Base-by-base conservation (phyloP, 1,140 invertebrate species). In the Matsumurasca onukii region DNA sequence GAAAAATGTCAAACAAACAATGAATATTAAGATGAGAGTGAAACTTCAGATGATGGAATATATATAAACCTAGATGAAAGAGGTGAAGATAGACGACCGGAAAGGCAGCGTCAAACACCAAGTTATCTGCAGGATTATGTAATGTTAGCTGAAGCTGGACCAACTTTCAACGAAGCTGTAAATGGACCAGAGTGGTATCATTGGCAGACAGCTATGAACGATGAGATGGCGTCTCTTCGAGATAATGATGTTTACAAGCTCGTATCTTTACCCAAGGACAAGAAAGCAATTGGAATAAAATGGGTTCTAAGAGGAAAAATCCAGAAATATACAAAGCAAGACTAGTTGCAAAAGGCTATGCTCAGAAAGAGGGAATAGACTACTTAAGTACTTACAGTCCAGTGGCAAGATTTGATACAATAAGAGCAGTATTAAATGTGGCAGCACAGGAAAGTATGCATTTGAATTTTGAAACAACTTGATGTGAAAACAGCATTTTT, bases 331-430 rank as follows among this genome's bases (percentile, higher is more conserved):
- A 73, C 25, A 78, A 80, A 67, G 81, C 81, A 1, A 71, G 78
- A 57, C 72, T 82, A 34, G 77, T 82, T 0, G 76, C 78, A 13
- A 75, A 77, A 67, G 78, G 80, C 2, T 80, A 69, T 70, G 27
- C 66, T 17, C 80, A 80, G 71, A 64, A 69, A 55, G n/a, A 71
- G 51, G 79, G 72, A 0, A 64, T 82, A 22, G 80, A 82, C 66
- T 82, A 80, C 72, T 9, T 73, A 27, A 79, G 82, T 72, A 82
- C 75, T 29, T 82, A 78, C 72, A 75, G 76, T 59, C 77, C 80
- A 22, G 80, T 82, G 12, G 73, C 72, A 0, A 71, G 75, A 59
- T 76, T 73, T 67, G 76, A 76, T 31, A 74, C 79, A 29, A 73
- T 84, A 51, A 72, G 82, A 73, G 67, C 77, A 39, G n/a, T 83